phyloP scores from a whole-genome alignment of 1,140 invertebrate genomes.

The Chionoecetes opilio region DNA sequence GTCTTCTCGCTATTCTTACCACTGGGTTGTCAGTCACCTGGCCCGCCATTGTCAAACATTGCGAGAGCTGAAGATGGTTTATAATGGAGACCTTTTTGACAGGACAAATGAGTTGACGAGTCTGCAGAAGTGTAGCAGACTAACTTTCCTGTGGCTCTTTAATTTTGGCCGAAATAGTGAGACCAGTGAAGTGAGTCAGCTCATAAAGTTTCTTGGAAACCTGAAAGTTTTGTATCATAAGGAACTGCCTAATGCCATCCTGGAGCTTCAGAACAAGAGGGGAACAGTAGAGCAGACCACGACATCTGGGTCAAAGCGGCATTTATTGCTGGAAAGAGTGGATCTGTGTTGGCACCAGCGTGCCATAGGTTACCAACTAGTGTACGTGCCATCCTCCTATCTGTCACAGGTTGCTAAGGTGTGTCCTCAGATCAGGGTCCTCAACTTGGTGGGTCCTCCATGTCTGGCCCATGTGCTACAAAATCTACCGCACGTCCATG shows the following conservation, averaged over 20 bases:
- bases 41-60: conserved; percentile 48
- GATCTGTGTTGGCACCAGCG: conserved; percentile 70
- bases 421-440: conserved; percentile 60
- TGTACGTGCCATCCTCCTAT: conserved; percentile 69
- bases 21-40: conserved; percentile 57
- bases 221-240: conserved; percentile 68
- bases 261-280: conserved; percentile 36
- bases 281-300: neutral
- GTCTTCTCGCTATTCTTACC: conserved; percentile 56
- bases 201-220: conserved; percentile 40
- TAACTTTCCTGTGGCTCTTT: conserved; percentile 64
- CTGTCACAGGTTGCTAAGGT: conserved; percentile 48
- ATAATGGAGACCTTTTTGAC: conserved; percentile 56
- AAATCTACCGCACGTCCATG: conserved; percentile 51
- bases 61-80: conserved; percentile 58
- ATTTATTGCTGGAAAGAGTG: conserved; percentile 57
- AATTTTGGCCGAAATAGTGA: conserved; percentile 69
- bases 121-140: neutral
- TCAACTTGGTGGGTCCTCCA: conserved; percentile 62
- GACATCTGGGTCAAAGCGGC: neutral
- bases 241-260: conserved; percentile 70
- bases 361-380: conserved; percentile 66
- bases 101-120: neutral
- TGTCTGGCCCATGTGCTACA: conserved; percentile 55
- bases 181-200: neutral